A percentile compares a stretch with the other conserved stretches of the same genome.
These are phyloP conservation scores for Laspeyria flexula DNA, from an alignment of 2,888 invertebrate genomes.

Conservation along the genomic window DNA sequence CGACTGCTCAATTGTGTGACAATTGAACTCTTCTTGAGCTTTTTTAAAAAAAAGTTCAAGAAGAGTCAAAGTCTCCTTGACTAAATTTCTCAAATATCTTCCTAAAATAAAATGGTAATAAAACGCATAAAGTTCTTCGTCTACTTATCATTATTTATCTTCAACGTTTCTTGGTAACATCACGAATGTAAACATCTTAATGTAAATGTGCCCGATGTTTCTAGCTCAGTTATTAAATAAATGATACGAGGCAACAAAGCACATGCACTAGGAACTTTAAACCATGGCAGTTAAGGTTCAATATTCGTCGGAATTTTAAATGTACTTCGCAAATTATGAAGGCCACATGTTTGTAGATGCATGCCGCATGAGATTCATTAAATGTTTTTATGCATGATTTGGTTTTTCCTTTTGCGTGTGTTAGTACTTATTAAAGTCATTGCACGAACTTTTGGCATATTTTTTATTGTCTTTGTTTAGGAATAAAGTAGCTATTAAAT, in stretches of 20 bases:
- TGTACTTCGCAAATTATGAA: slow-evolving; percentile 49
- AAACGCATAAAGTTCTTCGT: slow-evolving; percentile 11
- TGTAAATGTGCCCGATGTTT: slow-evolving; percentile 20
- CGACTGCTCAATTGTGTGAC: too few species aligned
- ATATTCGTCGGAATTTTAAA: slow-evolving; percentile 21
- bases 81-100: too few species aligned
- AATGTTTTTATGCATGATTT: slow-evolving; percentile 21
- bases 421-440: not conserved
- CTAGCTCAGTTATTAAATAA: slow-evolving; percentile 19
- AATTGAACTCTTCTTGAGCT: too few species aligned
- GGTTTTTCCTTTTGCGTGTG: slow-evolving; percentile 24
- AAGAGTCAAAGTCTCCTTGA: too few species aligned
- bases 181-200: slow-evolving; percentile 17
- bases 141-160: slow-evolving; percentile 21
- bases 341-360: slow-evolving; percentile 46
- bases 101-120: too few species aligned
- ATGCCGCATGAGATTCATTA: slow-evolving; percentile 25
- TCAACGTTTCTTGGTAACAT: not conserved
- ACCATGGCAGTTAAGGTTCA: slow-evolving; percentile 7
- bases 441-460: not conserved
- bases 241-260: slow-evolving; percentile 1
- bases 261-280: slow-evolving; percentile 15
- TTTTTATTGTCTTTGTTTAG: not conserved
- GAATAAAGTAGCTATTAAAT: too few species aligned
- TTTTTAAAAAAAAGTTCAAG: too few species aligned